These are phyloP conservation scores for Potorous gilbertii DNA, from an alignment of 2,797 vertebrate genomes.

Conservation along the genomic window DNA sequence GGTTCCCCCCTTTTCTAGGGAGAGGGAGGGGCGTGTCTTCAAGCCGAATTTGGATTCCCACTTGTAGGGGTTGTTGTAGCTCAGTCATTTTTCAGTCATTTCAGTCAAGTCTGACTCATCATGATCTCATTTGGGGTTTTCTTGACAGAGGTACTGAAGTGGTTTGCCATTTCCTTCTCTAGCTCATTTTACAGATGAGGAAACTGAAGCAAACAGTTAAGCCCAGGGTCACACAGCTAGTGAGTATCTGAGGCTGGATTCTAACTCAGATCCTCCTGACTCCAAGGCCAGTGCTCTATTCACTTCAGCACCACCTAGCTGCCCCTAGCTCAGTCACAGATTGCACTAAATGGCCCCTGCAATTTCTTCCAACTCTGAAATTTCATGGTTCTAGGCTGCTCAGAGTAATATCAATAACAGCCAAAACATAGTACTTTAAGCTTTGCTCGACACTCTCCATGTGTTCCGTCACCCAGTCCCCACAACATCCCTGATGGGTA, in stretches of 20 bases:
- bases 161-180: not conserved
- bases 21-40: not conserved
- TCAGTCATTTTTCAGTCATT: not conserved
- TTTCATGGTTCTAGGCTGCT: too few species aligned
- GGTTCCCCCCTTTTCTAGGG: not conserved
- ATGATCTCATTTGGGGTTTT: not conserved
- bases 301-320: not conserved
- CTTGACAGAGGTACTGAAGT: not conserved
- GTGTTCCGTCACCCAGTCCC: not conserved
- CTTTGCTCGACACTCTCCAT: not conserved
- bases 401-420: not conserved
- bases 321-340: too few species aligned
- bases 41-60: not conserved
- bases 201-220: not conserved
- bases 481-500: not conserved
- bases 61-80: not conserved
- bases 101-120: not conserved
- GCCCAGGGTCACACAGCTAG: not conserved
- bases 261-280: not conserved
- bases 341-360: too few species aligned
- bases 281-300: not conserved
- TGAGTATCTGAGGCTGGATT: not conserved
- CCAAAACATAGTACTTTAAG: not conserved
- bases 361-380: too few species aligned
- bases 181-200: not conserved